Evolutionary conservation across 2,113 vertebrate species (phyloP).

Genomic region (Eretmodus cyanostictus): DNA sequence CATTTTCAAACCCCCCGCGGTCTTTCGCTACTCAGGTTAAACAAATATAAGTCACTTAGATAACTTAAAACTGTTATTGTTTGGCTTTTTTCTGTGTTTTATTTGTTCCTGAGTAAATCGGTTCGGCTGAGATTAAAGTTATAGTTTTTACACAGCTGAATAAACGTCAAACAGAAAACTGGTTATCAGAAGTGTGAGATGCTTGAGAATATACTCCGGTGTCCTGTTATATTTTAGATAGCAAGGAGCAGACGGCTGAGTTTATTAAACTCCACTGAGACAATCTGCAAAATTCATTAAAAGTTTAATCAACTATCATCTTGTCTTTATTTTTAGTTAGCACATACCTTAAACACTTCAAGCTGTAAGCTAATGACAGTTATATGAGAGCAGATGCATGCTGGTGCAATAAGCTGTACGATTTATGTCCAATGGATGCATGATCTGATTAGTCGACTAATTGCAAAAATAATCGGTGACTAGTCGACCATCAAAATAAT

Average conservation of each 20-base stretch:
- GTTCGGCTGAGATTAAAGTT: not conserved
- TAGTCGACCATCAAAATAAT: not conserved
- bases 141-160: not conserved
- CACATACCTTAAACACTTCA: not conserved
- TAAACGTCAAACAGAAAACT: rapidly evolving
- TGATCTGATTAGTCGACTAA: rapidly evolving
- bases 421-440: not conserved
- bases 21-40: no score
- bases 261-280: rapidly evolving
- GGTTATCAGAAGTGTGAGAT: not conserved
- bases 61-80: not conserved
- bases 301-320: not conserved
- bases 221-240: not conserved
- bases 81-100: not conserved
- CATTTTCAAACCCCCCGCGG: rapidly evolving
- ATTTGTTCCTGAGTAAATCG: not conserved
- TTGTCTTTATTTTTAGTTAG: not conserved
- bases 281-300: not conserved
- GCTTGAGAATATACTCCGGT: rapidly evolving
- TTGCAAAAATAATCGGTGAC: not conserved
- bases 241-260: not conserved
- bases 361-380: not conserved
- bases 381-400: not conserved
- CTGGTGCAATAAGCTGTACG: not conserved
- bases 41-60: no score